A percentile compares a stretch with the other conserved stretches of the same genome.
These are phyloP conservation scores for Aphis craccivora DNA, from an alignment of 1,140 invertebrate species.

Conservation along the genomic window DNA sequence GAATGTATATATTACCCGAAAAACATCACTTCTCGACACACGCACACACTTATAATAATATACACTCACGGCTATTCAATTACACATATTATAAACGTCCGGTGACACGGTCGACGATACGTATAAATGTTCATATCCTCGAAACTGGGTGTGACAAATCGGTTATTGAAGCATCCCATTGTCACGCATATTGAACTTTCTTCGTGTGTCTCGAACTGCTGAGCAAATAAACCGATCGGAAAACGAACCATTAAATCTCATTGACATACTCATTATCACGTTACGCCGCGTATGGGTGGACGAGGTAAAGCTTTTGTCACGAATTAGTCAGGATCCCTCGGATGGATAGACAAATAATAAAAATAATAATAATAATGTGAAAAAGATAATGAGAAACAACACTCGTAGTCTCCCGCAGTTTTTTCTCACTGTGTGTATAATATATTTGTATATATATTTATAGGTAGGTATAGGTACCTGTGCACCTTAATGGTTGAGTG, in stretches of 20 bases:
- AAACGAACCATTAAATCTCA: conserved; percentile 57
- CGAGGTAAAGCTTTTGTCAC: conserved; percentile 32
- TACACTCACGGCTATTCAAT: conserved; percentile 55
- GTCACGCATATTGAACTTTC: conserved; percentile 54
- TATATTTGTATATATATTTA: background rate
- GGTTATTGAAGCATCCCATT: conserved; percentile 54
- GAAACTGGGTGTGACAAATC: conserved; percentile 32
- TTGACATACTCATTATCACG: conserved; percentile 54
- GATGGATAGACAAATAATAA: background rate
- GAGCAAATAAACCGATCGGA: conserved; percentile 57
- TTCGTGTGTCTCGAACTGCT: conserved; percentile 49
- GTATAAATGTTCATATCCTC: conserved; percentile 50
- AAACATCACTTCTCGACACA: background rate
- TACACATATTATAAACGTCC: conserved; percentile 41
- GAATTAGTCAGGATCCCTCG: conserved; percentile 30
- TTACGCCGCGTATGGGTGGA: background rate
- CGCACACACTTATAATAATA: background rate
- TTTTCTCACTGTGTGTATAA: background rate
- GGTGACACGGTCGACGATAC: conserved; percentile 50
- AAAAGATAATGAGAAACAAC: conserved; percentile 15
- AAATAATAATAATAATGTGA: background rate
- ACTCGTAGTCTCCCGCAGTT: background rate
- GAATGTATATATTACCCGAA: background rate
- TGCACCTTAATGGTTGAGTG: conserved; percentile 41
- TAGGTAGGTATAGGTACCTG: background rate